A percentile compares a stretch with the other conserved stretches of the same genome.
Conservation (phyloP, 2,888 invertebrate species). For the Sarcophaga carnaria region DNA sequence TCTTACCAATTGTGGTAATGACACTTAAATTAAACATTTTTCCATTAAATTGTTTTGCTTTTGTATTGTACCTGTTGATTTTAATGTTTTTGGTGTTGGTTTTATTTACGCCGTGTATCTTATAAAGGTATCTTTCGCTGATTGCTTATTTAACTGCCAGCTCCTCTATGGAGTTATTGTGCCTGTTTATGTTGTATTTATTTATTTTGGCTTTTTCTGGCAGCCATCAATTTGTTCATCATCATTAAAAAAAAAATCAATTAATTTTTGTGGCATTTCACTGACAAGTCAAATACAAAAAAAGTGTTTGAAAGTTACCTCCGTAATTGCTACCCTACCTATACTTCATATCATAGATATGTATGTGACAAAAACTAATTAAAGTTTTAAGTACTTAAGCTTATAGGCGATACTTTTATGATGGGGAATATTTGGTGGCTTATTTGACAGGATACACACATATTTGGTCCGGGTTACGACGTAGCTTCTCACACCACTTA, state of each 20-base stretch:
- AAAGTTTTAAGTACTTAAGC: too few relatives aligned
- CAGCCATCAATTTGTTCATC: conserved; percentile 49
- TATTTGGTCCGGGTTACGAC: too few relatives aligned
- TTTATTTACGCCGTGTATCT: conserved; percentile 36
- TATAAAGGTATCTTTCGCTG: conserved; percentile 20
- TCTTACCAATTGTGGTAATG: conserved; percentile 59
- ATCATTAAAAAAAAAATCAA: conserved; percentile 49
- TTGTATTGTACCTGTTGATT: conserved; percentile 15
- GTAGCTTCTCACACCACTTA: too few relatives aligned
- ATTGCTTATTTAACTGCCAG: conserved; percentile 36
- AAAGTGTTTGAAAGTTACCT: too few relatives aligned
- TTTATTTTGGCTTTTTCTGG: conserved; percentile 3
- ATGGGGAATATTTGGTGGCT: too few relatives aligned
- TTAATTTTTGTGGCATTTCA: conserved; percentile 38
- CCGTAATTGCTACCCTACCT: too few relatives aligned
- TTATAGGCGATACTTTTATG: too few relatives aligned
- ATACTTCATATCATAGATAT: too few relatives aligned
- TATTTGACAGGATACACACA: too few relatives aligned
- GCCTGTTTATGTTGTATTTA: background rate
- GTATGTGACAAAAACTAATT: too few relatives aligned
- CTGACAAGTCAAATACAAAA: background rate
- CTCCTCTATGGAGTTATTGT: conserved; percentile 16
- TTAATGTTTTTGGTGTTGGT: conserved; percentile 1
- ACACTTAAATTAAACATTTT: conserved; percentile 51
- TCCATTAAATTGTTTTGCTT: background rate